Evolutionary conservation across 2,888 invertebrate species (phyloP), one percentile per base, ranked within the genome.

Genomic region (Lordiphosa andalusiaca): DNA sequence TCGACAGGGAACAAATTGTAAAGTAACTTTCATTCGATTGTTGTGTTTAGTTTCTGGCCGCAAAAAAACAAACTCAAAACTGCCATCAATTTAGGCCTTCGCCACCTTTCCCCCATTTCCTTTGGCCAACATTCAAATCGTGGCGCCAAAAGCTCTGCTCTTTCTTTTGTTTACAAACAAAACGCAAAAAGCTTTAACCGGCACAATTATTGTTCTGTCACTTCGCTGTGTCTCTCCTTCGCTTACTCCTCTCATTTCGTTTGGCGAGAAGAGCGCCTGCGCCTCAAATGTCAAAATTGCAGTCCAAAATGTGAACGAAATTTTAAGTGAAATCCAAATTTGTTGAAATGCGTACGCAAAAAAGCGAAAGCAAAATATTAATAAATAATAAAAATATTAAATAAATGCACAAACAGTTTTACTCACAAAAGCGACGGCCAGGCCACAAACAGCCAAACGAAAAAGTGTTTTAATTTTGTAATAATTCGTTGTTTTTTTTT

Each of bases 251-350:
- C 23, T 52, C 30, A 23, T 16, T 40, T 25, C 33, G 3, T 10
- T 10, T 16, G 16, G 10, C 44, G 13, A 33, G 13, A 48, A 73
- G 41, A 57, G 78, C 78, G 78, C 82, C 44, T 71, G 84, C 78
- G 84, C 84, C 48, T 39, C 63, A 84, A 81, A 64, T 55, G 78
- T 78, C 78, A 78, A 77, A 78, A 77, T 67, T 77, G 78, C 74
- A 81, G 53, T 67, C 62, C 47, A 70, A 59, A 83, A 67, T 77
- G 71, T 73, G 69, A 78, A 67, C 82, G 71, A 83, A 57, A 68
- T 53, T 53, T 47, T 39, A 53, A 47, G 48, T 36, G 39, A 68
- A 63, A 46, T 71, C 65, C 64, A 71, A 77, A 58, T 68, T 44
- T 33, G 59, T 61, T 35, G 46, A 55, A 52, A 66, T 47, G 37